phyloP scores from a whole-genome alignment of 2,888 invertebrate species.

The Itoplectis maculator region DNA sequence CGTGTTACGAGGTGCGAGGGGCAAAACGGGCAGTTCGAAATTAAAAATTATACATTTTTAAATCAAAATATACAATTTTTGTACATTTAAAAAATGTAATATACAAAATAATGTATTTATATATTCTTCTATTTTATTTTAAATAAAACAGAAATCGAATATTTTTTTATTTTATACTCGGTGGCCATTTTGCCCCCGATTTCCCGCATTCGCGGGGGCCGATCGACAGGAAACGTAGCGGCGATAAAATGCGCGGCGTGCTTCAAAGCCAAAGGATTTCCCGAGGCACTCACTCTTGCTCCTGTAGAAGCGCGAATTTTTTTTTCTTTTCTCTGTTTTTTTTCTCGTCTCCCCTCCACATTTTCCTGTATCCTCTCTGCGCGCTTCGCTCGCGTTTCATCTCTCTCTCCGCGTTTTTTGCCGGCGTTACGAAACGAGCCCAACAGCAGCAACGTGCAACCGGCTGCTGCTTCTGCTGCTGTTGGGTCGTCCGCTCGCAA shows the following conservation, averaged over 20 bases:
- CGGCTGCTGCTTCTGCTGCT: neutral
- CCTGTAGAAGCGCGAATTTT: conserved; percentile 20
- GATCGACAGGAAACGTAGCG: conserved; percentile 49
- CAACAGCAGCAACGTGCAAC: neutral
- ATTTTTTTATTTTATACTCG: too few relatives aligned
- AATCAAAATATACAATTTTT: too few relatives aligned
- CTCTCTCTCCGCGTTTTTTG: neutral
- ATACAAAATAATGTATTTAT: too few relatives aligned
- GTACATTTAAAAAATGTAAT: too few relatives aligned
- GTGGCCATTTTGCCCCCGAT: too few relatives aligned
- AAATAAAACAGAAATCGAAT: too few relatives aligned
- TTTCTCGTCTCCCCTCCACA: neutral
- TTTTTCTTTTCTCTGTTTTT: conserved; percentile 9
- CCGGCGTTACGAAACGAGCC: conserved; percentile 27
- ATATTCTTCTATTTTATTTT: too few relatives aligned
- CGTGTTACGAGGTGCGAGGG: neutral
- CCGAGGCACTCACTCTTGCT: conserved; percentile 49
- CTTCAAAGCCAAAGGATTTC: conserved; percentile 60
- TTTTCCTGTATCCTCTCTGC: conserved; percentile 15
- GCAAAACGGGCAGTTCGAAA: too few relatives aligned
- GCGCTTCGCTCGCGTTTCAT: neutral
- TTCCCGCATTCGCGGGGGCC: neutral
- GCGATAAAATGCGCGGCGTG: conserved; percentile 42
- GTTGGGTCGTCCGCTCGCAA: conserved; percentile 18
- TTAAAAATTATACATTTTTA: too few relatives aligned